These are phyloP conservation scores for Trypoxylon attenuatum DNA, from an alignment of 2,888 invertebrate genomes.

Conservation along the genomic window DNA sequence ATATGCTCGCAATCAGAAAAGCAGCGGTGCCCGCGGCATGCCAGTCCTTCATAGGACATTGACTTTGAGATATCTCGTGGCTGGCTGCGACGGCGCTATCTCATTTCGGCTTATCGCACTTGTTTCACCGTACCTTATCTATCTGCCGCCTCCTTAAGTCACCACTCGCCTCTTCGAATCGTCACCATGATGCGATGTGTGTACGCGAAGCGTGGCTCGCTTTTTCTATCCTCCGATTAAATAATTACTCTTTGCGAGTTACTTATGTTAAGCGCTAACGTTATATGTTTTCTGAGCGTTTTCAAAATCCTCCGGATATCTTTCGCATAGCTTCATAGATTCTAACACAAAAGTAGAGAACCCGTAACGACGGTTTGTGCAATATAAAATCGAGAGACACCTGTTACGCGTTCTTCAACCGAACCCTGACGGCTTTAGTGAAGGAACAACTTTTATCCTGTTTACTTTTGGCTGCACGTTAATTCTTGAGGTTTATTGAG, in stretches of 20 bases:
- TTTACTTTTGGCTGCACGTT: too few relatives aligned
- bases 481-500: too few relatives aligned
- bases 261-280: too few relatives aligned
- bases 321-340: too few relatives aligned
- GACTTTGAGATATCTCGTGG: conserved; percentile 73
- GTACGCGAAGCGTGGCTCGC: not conserved
- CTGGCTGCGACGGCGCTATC: conserved; percentile 67
- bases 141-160: conserved; percentile 53
- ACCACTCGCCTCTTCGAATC: conserved; percentile 32
- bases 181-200: not conserved
- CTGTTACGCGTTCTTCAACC: too few relatives aligned
- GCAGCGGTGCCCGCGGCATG: conserved; percentile 48
- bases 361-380: too few relatives aligned
- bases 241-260: not conserved
- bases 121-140: conserved; percentile 68
- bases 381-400: too few relatives aligned
- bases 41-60: conserved; percentile 74
- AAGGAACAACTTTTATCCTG: too few relatives aligned
- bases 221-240: not conserved
- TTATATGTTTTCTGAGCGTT: too few relatives aligned
- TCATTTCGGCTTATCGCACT: conserved; percentile 71
- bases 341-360: too few relatives aligned
- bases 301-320: too few relatives aligned
- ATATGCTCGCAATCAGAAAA: conserved; percentile 47
- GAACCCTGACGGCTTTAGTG: too few relatives aligned